phyloP scores from a whole-genome alignment of 2,888 invertebrate species.

The Scaptomyza parva region DNA sequence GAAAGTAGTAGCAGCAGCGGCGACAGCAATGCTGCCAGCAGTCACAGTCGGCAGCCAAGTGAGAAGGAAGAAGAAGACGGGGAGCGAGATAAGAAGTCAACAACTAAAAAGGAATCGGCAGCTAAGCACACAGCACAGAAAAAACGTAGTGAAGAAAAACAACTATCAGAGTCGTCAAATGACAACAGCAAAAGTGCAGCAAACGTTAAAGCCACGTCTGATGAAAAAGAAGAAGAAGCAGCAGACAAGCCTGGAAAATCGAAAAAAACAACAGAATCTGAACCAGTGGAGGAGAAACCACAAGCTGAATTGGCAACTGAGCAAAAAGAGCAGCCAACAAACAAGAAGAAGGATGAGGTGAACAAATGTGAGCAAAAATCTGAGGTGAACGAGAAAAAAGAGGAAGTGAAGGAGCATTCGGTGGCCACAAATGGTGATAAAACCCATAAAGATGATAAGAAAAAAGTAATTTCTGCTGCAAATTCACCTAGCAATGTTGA shows the following conservation, averaged over 20 bases:
- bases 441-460: constrained; percentile 2
- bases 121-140: constrained; percentile 10
- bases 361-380: neutral
- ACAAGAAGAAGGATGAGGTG: neutral
- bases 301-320: constrained; percentile 10
- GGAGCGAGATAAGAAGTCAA: constrained; percentile 7
- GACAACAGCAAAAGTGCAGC: constrained; percentile 20
- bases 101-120: neutral
- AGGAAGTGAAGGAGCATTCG: neutral
- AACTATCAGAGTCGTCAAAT: neutral
- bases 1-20: constrained; percentile 48
- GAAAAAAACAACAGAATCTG: neutral
- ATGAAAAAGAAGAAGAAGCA: constrained; percentile 33
- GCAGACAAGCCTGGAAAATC: constrained; percentile 20
- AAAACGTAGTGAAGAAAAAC: constrained; percentile 2
- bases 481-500: constrained; percentile 46
- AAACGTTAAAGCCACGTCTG: constrained; percentile 52
- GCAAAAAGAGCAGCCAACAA: constrained; percentile 2
- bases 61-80: constrained; percentile 31
- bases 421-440: constrained; percentile 46
- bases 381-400: neutral
- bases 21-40: constrained; percentile 37
- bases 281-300: constrained; percentile 6
- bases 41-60: constrained; percentile 32
- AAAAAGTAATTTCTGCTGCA: neutral